Evolutionary conservation across 2,113 vertebrate genomes (phyloP).

Genomic region (Otus sunia): DNA sequence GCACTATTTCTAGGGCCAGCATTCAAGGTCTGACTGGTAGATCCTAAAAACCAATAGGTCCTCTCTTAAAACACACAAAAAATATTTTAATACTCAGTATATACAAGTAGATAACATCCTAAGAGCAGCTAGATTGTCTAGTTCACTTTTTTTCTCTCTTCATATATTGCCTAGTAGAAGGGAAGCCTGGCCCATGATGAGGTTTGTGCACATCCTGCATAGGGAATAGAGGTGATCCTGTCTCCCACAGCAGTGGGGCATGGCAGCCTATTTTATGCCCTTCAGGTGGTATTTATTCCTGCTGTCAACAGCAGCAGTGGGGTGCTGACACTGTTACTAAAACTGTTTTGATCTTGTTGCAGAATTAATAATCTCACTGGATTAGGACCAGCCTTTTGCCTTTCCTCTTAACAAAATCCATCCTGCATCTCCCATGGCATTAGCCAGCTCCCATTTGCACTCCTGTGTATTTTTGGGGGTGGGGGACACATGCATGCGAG

Average conservation of each 20-base stretch:
- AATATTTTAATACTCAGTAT: background rate
- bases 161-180: accelerated
- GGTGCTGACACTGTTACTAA: background rate
- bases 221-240: background rate
- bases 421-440: background rate
- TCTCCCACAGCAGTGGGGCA: background rate
- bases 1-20: background rate
- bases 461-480: background rate
- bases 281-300: constrained; percentile 26
- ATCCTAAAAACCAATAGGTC: background rate
- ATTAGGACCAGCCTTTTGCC: background rate
- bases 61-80: background rate
- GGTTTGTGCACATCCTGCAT: background rate
- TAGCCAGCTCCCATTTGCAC: background rate
- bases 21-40: background rate
- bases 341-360: background rate
- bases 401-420: background rate
- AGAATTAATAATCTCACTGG: background rate
- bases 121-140: background rate
- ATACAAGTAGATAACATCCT: background rate
- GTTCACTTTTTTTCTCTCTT: background rate
- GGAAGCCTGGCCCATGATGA: background rate
- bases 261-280: background rate
- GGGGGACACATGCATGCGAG: accelerated
- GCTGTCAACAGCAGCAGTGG: background rate